A percentile compares a stretch with the other conserved stretches of the same genome.
phyloP scores from a whole-genome alignment of 2,888 invertebrate species.

The Cheilosia grossa region DNA sequence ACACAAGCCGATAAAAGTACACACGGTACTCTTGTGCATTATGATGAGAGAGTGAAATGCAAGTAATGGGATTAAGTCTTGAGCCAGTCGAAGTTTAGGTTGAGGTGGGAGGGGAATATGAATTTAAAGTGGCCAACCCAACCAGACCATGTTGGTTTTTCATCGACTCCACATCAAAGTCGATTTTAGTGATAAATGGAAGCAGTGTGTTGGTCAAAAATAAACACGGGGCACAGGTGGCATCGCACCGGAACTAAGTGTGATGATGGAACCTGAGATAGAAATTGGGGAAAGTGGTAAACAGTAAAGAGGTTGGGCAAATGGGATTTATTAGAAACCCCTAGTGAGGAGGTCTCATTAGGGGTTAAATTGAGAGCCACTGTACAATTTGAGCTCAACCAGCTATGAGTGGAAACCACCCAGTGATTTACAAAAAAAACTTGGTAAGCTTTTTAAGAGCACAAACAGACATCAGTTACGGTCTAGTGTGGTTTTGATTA shows the following conservation, averaged over 20 bases:
- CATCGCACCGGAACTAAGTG: background rate
- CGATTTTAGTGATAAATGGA: too few relatives aligned
- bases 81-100: background rate
- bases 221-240: background rate
- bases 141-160: background rate
- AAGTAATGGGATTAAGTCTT: conserved; percentile 34
- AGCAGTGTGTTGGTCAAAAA: too few relatives aligned
- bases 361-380: too few relatives aligned
- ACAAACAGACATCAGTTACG: too few relatives aligned
- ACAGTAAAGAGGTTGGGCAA: too few relatives aligned
- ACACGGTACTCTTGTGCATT: conserved; percentile 19
- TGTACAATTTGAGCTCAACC: too few relatives aligned
- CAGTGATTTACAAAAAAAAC: too few relatives aligned
- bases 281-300: background rate
- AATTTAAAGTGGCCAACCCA: background rate
- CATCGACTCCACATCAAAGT: background rate
- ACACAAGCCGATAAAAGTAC: conserved; percentile 15
- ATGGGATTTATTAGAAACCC: too few relatives aligned
- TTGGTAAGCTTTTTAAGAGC: too few relatives aligned
- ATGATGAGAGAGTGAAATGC: background rate
- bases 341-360: too few relatives aligned
- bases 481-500: too few relatives aligned
- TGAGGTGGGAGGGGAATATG: background rate
- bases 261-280: background rate
- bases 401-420: too few relatives aligned